These are phyloP conservation scores for Willowsia nigromaculata DNA, from an alignment of 2,888 invertebrate genomes.

Conservation along the genomic window DNA sequence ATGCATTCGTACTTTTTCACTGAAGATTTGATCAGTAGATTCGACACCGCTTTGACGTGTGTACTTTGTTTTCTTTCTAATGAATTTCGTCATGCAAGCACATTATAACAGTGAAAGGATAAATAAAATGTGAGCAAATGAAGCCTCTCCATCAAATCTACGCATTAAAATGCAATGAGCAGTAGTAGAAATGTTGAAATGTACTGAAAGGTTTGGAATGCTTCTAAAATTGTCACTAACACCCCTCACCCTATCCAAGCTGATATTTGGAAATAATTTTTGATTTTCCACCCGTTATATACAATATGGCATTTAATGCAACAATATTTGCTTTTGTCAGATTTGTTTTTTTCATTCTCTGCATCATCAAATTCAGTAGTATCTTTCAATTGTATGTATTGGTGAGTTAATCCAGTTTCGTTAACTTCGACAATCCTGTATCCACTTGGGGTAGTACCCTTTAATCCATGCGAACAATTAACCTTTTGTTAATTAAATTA, in stretches of 20 bases:
- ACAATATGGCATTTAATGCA: background rate
- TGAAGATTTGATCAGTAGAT: conserved; percentile 46
- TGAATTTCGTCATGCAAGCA: conserved; percentile 53
- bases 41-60: background rate
- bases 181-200: too few species aligned
- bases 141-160: too few species aligned
- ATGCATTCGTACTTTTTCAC: conserved; percentile 64
- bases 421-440: conserved; percentile 81
- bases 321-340: too few species aligned
- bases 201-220: too few species aligned
- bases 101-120: background rate
- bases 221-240: too few species aligned
- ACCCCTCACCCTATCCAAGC: too few species aligned
- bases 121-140: too few species aligned
- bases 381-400: conserved; percentile 76
- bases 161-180: background rate
- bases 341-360: background rate
- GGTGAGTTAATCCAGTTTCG: conserved; percentile 78
- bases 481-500: too few species aligned
- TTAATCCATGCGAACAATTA: too few species aligned
- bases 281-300: too few species aligned
- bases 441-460: conserved; percentile 81
- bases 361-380: background rate
- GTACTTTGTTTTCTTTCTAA: conserved; percentile 16
- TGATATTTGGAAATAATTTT: too few species aligned